phyloP scores from a whole-genome alignment of 2,888 invertebrate genomes.

The Crematogaster levior region DNA sequence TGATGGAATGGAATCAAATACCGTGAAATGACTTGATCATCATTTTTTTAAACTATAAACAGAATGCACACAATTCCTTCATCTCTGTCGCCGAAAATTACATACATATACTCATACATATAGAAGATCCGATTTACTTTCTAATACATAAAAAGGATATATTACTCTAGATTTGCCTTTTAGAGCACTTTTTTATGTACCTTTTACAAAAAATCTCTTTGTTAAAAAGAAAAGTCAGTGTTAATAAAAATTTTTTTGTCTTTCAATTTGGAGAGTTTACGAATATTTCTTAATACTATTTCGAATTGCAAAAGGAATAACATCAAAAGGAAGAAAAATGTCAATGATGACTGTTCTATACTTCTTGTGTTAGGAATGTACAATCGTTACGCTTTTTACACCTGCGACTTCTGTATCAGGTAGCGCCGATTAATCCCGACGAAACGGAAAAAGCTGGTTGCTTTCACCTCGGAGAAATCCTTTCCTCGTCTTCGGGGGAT shows the following conservation, averaged over 20 bases:
- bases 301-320: background rate
- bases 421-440: conserved; percentile 45
- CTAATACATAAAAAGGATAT: background rate
- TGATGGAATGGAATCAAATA: conserved; percentile 10
- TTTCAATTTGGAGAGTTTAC: background rate
- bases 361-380: background rate
- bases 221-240: background rate
- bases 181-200: background rate
- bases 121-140: too few relatives aligned
- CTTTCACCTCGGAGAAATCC: conserved; percentile 67
- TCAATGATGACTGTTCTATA: background rate
- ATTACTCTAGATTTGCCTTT: background rate
- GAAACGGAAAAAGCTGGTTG: conserved; percentile 69
- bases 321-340: background rate
- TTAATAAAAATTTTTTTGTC: background rate
- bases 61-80: background rate
- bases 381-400: background rate
- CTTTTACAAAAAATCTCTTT: background rate
- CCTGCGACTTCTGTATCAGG: background rate
- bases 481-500: conserved; percentile 67
- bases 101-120: background rate
- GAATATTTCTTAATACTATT: background rate
- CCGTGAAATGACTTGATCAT: background rate
- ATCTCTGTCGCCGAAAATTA: background rate
- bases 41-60: background rate